Evolutionary conservation across 2,888 invertebrate genomes (phyloP).

Genomic region (Philhelius pedissequus): DNA sequence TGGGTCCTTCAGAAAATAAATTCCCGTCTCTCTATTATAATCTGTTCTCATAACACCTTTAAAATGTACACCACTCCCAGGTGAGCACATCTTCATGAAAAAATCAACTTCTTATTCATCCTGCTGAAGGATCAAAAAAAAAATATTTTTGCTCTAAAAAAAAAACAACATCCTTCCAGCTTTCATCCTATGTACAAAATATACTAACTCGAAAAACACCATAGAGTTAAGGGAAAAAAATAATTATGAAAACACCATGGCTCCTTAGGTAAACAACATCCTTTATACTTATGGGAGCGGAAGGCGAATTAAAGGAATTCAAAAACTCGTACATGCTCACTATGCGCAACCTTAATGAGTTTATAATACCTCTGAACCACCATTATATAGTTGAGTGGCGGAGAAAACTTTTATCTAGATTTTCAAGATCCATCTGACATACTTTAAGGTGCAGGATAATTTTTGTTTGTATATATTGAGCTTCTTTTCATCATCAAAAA

Average conservation of each 20-base stretch:
- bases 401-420: constrained; percentile 17
- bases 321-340: not conserved
- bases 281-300: constrained; percentile 15
- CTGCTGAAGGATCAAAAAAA: not conserved
- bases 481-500: not conserved
- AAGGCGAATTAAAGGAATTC: not conserved
- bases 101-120: constrained; percentile 1
- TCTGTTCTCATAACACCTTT: constrained; percentile 38
- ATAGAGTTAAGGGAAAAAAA: not conserved
- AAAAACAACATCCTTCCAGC: not conserved
- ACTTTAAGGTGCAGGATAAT: not conserved
- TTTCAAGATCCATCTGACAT: constrained; percentile 4
- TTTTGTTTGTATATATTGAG: not conserved
- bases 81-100: not conserved
- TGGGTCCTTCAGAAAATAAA: constrained; percentile 7
- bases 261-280: constrained; percentile 31
- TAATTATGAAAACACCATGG: constrained; percentile 17
- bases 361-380: constrained; percentile 14
- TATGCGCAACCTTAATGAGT: constrained; percentile 9
- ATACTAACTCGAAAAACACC: not conserved
- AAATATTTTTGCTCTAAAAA: not conserved
- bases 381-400: constrained; percentile 9
- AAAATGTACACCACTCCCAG: constrained; percentile 11
- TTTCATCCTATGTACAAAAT: too few species aligned
- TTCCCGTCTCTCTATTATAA: constrained; percentile 38